Base-by-base conservation (phyloP, 2,797 vertebrate genomes). In the Danio kyathit region DNA sequence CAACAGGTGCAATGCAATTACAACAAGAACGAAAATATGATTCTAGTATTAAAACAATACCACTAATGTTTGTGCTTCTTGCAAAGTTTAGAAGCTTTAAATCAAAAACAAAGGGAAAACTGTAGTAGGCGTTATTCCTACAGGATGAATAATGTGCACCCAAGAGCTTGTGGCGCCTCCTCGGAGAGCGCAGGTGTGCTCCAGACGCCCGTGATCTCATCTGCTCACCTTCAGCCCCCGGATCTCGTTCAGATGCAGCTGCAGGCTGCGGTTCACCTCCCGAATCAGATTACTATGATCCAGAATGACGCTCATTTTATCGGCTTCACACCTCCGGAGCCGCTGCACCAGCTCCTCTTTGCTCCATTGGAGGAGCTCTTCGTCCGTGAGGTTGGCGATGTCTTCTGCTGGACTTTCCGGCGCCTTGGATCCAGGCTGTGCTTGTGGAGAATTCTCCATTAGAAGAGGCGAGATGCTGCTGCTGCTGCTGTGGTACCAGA, bases 211-310 rank as follows among this genome's bases (percentile, higher is more conserved):
- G 92, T 92, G 92, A 93, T 85, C 89, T 92, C 89, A 83, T 86
- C 44, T 72, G 52, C 94, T 95, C 95, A 98, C 97, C 97, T 98
- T 99, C 90, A 99, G 94, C 85, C 97, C 97, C 81, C 97, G 95
- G 92, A 99, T 99, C 94, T 99, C 97, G 88, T 96, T 97, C 70
- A 99, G 93, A 92, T 99, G 97, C 76, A 98, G 94, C 94, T 99
- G 97, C 65, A 99, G 95, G 84, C 97, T 97, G 82, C 97, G 97
- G 90, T 99, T 99, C 91, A 99, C 97, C 93, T 99, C 97, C 10
- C 96, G 96, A 92, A 99, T 99, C 87, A 99, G 96, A 91, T 98
- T 98, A 89, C 97, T 97, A 90, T 99, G 97, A 91, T 99, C 97
- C 92, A 99, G 92, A 90, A 99, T 99, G 87, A 97, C 96, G 93